These are phyloP conservation scores for Sminthurinus aureus DNA, from an alignment of 2,888 invertebrate species.

Conservation along the genomic window DNA sequence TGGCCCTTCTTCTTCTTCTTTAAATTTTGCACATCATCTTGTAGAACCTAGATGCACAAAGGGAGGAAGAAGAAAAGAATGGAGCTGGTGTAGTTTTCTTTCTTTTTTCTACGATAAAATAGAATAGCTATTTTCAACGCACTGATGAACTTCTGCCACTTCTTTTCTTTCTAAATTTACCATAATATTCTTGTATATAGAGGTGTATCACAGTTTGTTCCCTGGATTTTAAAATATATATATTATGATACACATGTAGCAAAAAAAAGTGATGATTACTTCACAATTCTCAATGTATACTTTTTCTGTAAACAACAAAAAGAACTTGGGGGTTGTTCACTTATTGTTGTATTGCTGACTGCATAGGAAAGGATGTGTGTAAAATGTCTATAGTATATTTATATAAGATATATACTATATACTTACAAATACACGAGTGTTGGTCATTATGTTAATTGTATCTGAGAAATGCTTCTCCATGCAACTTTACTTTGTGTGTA, in stretches of 20 bases:
- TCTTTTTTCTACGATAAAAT: neutral
- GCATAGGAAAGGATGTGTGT: too few species aligned
- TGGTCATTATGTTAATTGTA: neutral
- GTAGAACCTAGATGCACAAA: neutral
- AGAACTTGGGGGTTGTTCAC: too few species aligned
- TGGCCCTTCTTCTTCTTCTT: neutral
- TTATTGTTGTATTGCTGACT: too few species aligned
- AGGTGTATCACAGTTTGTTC: too few species aligned
- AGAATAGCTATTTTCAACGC: conserved; percentile 19
- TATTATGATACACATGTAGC: too few species aligned
- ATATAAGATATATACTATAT: conserved; percentile 10
- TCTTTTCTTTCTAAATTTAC: conserved; percentile 3
- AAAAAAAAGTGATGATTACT: too few species aligned
- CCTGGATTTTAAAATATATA: too few species aligned
- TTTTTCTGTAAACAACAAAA: too few species aligned
- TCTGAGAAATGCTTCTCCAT: neutral
- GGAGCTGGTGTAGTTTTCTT: neutral
- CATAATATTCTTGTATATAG: too few species aligned
- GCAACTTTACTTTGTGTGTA: neutral
- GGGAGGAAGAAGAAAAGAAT: neutral
- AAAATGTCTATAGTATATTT: too few species aligned
- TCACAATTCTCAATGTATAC: neutral
- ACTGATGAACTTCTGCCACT: conserved; percentile 17
- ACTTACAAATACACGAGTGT: neutral
- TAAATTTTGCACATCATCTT: neutral